Conservation (phyloP, 2,888 invertebrate species). For the Eupithecia abbreviata region DNA sequence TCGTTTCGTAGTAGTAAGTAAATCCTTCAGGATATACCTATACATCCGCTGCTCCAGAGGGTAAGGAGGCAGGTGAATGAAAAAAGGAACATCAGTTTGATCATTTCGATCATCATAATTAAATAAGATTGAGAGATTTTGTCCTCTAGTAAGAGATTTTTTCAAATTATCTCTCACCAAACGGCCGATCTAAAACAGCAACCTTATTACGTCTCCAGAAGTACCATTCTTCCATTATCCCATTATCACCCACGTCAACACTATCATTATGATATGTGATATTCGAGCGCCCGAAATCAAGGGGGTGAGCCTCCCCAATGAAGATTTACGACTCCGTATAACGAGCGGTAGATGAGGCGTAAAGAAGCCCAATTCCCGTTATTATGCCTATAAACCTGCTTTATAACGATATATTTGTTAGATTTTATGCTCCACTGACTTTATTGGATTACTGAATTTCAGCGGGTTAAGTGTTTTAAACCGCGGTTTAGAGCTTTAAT, state of each 20-base stretch:
- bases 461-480: constrained; percentile 29
- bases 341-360: constrained; percentile 84
- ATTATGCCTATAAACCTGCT: constrained; percentile 71
- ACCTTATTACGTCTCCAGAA: constrained; percentile 3
- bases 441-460: constrained; percentile 45
- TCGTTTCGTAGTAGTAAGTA: too few species aligned
- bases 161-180: background rate
- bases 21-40: too few species aligned
- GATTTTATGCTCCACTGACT: constrained; percentile 54
- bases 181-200: background rate
- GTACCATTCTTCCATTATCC: constrained; percentile 46
- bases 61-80: too few species aligned
- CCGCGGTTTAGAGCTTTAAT: background rate
- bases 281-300: constrained; percentile 66
- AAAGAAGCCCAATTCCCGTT: constrained; percentile 81
- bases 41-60: too few species aligned
- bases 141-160: background rate
- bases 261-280: constrained; percentile 68
- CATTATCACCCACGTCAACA: constrained; percentile 49
- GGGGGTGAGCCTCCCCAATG: constrained; percentile 64
- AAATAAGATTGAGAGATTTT: background rate
- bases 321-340: constrained; percentile 83
- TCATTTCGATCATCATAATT: background rate
- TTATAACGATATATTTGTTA: constrained; percentile 54
- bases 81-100: too few species aligned